phyloP scores from a whole-genome alignment of 1,140 invertebrate species.

The Drosophila dunni region DNA sequence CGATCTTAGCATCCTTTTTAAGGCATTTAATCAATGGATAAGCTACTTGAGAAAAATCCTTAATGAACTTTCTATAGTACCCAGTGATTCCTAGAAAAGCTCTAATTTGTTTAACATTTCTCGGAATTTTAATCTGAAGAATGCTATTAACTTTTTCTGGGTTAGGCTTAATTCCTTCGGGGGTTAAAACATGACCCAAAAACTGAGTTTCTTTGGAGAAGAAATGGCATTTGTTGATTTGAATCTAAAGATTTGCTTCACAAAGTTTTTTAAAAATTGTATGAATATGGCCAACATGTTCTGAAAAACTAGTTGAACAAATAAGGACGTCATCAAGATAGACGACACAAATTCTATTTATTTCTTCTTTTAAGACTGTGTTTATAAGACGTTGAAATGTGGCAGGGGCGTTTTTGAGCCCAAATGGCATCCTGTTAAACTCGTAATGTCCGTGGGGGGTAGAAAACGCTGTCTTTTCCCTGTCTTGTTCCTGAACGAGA shows the following conservation, averaged over 20 bases:
- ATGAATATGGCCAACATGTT: slow-evolving; percentile 68
- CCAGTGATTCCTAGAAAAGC: no score
- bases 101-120: slow-evolving; percentile 22
- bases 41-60: slow-evolving; percentile 54
- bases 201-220: slow-evolving; percentile 66
- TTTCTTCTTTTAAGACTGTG: slow-evolving; percentile 53
- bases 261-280: slow-evolving; percentile 80
- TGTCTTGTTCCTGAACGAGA: slow-evolving; percentile 31
- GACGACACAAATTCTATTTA: slow-evolving; percentile 66
- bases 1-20: slow-evolving; percentile 36
- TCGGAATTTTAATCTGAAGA: slow-evolving; percentile 52
- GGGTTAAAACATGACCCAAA: slow-evolving; percentile 67
- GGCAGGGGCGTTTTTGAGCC: slow-evolving; percentile 80
- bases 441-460: slow-evolving; percentile 41
- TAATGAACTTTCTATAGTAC: no score
- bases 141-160: slow-evolving; percentile 48
- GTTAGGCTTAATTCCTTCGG: slow-evolving; percentile 51
- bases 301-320: slow-evolving; percentile 60
- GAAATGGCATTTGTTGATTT: slow-evolving; percentile 73
- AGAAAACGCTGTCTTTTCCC: slow-evolving; percentile 50
- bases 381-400: slow-evolving; percentile 85
- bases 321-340: slow-evolving; percentile 81
- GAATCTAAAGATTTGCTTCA: slow-evolving; percentile 56
- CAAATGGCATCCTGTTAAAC: slow-evolving; percentile 79
- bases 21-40: slow-evolving; percentile 35